These are phyloP conservation scores for Chalcosyrphus nemorum DNA, from an alignment of 2,888 invertebrate species.

Conservation along the genomic window DNA sequence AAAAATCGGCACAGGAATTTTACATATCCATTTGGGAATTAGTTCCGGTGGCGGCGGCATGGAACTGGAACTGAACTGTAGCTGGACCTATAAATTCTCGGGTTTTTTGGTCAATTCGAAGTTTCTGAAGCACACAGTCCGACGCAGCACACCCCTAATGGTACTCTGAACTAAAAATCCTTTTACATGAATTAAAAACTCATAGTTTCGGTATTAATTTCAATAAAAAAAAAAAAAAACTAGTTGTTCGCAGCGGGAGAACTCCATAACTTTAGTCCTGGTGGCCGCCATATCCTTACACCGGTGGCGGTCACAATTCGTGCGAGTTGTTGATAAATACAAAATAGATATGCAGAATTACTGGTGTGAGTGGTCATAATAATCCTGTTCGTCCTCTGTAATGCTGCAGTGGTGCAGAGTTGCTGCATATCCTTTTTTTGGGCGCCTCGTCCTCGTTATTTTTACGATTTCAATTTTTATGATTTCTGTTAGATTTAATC, in stretches of 20 bases:
- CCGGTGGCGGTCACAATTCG: slow-evolving; percentile 45
- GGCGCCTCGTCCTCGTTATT: slow-evolving; percentile 18
- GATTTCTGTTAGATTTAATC: slow-evolving; percentile 67
- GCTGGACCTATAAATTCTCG: slow-evolving; percentile 43
- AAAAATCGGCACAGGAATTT: slow-evolving; percentile 36
- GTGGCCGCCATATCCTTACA: not conserved
- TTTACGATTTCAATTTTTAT: slow-evolving; percentile 53
- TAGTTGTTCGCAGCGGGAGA: not conserved
- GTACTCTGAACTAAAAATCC: slow-evolving; percentile 49
- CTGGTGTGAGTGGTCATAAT: slow-evolving; percentile 34
- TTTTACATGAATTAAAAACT: slow-evolving; percentile 72
- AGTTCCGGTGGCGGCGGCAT: slow-evolving; percentile 27
- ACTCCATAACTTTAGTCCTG: too few relatives aligned
- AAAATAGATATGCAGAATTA: slow-evolving; percentile 22
- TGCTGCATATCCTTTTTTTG: slow-evolving; percentile 1
- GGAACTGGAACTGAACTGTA: slow-evolving; percentile 1
- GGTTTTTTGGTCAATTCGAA: slow-evolving; percentile 33
- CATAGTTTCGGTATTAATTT: slow-evolving; percentile 66
- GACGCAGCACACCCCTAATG: not conserved
- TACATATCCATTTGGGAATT: slow-evolving; percentile 72
- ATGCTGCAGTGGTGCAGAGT: slow-evolving; percentile 25
- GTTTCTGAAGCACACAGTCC: too few relatives aligned
- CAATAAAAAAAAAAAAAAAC: slow-evolving; percentile 43
- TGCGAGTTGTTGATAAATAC: slow-evolving; percentile 63
- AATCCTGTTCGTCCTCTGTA: slow-evolving; percentile 45